Conservation (phyloP, 1,140 invertebrate species). For the Armadillidium nasatum region DNA sequence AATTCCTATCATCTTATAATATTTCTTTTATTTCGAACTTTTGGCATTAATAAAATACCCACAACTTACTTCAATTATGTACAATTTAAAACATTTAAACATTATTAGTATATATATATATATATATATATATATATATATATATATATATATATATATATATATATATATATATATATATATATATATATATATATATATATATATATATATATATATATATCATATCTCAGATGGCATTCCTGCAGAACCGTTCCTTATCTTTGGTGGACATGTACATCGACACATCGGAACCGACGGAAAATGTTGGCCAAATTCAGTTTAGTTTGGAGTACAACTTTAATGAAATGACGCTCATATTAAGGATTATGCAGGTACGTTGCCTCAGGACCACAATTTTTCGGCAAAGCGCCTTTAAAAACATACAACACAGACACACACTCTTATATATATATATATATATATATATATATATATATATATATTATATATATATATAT, state of each 20-base stretch:
- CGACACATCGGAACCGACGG: constrained; percentile 81
- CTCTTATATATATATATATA: too few relatives aligned
- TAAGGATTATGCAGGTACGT: constrained; percentile 82
- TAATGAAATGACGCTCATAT: constrained; percentile 84
- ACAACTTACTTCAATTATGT: too few relatives aligned
- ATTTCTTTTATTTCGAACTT: too few relatives aligned
- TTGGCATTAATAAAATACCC: too few relatives aligned
- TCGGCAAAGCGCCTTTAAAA: too few relatives aligned
- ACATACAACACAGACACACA: too few relatives aligned
- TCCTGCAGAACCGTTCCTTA: constrained; percentile 80
- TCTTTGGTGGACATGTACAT: constrained; percentile 93
- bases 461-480: too few relatives aligned
- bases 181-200: constrained; percentile 2
- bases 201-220: not conserved
- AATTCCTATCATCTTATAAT: too few relatives aligned
- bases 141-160: constrained; percentile 8
- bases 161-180: not conserved
- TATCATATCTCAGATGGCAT: constrained; percentile 54
- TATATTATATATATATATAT: too few relatives aligned
- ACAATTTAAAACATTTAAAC: too few relatives aligned
- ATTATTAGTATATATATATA: too few relatives aligned
- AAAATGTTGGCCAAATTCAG: constrained; percentile 90
- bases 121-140: not conserved
- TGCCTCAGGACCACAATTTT: too few relatives aligned
- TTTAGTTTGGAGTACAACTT: constrained; percentile 94